Percentiles rank a stretch among this genome's conserved stretches.
phyloP scores from a whole-genome alignment of 2,113 vertebrate genomes.

The Corynorhinus townsendii region DNA sequence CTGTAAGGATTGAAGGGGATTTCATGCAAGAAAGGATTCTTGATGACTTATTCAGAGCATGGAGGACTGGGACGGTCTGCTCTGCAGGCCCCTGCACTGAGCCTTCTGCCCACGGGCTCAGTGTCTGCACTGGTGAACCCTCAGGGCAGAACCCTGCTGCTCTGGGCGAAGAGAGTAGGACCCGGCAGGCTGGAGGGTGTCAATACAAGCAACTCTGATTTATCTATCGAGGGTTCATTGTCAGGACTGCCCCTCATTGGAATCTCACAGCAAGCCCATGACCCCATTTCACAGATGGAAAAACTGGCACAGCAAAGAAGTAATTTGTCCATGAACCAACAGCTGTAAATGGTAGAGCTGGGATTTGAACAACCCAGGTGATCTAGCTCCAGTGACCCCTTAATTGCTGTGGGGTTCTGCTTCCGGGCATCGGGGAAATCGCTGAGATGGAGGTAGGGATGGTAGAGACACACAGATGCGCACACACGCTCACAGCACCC shows the following conservation, averaged over 20 bases:
- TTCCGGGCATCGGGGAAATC: neutral
- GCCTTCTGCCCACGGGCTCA: neutral
- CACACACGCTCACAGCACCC: neutral
- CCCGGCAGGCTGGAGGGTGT: neutral
- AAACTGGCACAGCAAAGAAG: too few relatives aligned
- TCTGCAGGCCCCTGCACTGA: rapidly evolving
- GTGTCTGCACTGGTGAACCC: neutral
- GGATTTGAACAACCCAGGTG: neutral
- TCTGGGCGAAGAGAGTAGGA: neutral
- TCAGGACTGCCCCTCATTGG: neutral
- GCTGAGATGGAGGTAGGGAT: neutral
- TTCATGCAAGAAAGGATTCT: slow-evolving; percentile 21
- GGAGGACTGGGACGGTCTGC: neutral
- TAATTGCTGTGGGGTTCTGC: neutral
- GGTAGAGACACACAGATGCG: neutral
- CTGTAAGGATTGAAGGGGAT: slow-evolving; percentile 54
- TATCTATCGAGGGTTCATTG: neutral
- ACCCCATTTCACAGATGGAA: neutral
- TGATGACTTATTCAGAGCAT: neutral
- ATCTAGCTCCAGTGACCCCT: neutral
- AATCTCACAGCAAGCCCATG: neutral
- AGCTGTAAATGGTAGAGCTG: neutral
- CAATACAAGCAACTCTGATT: too few relatives aligned
- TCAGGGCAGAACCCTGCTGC: neutral
- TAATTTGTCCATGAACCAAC: neutral